Percentiles rank a stretch among this genome's conserved stretches.
phyloP scores from a whole-genome alignment of 2,797 vertebrate species.

The Pelochelys cantorii region DNA sequence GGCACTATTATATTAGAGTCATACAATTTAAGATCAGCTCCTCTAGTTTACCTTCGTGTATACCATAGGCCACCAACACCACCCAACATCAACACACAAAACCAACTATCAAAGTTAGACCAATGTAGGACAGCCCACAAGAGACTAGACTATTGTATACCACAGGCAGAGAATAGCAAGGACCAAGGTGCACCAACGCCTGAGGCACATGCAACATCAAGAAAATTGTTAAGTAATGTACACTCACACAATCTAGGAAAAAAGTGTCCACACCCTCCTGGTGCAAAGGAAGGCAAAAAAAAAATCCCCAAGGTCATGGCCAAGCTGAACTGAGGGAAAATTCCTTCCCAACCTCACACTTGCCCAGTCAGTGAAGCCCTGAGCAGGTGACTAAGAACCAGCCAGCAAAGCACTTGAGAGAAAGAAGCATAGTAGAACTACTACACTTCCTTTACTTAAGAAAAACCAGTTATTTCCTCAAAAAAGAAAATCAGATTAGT shows the following conservation, averaged over 20 bases:
- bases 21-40: not conserved
- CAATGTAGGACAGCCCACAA: not conserved
- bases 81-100: not conserved
- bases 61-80: not conserved
- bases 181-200: not conserved
- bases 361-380: not conserved
- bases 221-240: not conserved
- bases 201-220: not conserved
- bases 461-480: not conserved
- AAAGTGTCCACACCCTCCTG: not conserved
- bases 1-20: not conserved
- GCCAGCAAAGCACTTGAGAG: not conserved
- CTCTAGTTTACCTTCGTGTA: not conserved
- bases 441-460: not conserved
- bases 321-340: not conserved
- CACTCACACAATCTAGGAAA: not conserved
- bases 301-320: not conserved
- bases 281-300: not conserved
- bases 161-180: not conserved
- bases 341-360: not conserved
- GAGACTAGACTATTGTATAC: not conserved
- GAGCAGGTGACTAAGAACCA: not conserved
- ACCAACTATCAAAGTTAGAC: not conserved
- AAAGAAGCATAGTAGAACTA: not conserved
- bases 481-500: not conserved